These are phyloP conservation scores for Sylvilagus bachmani DNA, from an alignment of 2,113 vertebrate genomes.

Conservation along the genomic window DNA sequence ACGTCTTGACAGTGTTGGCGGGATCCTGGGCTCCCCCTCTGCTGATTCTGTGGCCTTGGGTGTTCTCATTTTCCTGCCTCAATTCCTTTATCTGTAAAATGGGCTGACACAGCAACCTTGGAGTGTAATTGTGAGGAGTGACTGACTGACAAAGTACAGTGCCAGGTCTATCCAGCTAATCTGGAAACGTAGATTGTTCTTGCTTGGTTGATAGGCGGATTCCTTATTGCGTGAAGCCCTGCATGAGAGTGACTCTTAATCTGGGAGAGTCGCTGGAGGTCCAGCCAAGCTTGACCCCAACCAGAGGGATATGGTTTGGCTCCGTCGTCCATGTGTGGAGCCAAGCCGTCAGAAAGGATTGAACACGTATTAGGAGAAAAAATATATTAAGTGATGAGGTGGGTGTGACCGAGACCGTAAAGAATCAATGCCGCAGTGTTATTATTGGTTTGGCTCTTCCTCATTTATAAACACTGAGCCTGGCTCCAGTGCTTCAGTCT, in stretches of 20 bases:
- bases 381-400: slow-evolving; percentile 79
- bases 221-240: slow-evolving; percentile 45
- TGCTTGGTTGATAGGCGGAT: slow-evolving; percentile 19
- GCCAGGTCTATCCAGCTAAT: not conserved
- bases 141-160: not conserved
- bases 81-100: not conserved
- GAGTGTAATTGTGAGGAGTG: not conserved
- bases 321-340: slow-evolving; percentile 41
- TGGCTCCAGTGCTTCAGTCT: slow-evolving; percentile 59
- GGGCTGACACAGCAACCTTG: not conserved
- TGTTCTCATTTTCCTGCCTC: not conserved
- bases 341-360: slow-evolving; percentile 76
- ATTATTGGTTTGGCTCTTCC: slow-evolving; percentile 80
- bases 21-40: not conserved
- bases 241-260: slow-evolving; percentile 64
- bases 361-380: slow-evolving; percentile 76
- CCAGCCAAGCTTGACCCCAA: slow-evolving; percentile 78
- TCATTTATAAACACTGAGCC: slow-evolving; percentile 72
- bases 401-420: slow-evolving; percentile 74
- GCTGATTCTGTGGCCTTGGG: not conserved
- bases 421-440: slow-evolving; percentile 79
- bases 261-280: slow-evolving; percentile 76
- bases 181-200: not conserved
- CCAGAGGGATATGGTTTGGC: slow-evolving; percentile 81
- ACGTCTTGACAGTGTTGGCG: not conserved